Base-by-base conservation (phyloP, 2,888 invertebrate genomes). In the Atherix ibis region DNA sequence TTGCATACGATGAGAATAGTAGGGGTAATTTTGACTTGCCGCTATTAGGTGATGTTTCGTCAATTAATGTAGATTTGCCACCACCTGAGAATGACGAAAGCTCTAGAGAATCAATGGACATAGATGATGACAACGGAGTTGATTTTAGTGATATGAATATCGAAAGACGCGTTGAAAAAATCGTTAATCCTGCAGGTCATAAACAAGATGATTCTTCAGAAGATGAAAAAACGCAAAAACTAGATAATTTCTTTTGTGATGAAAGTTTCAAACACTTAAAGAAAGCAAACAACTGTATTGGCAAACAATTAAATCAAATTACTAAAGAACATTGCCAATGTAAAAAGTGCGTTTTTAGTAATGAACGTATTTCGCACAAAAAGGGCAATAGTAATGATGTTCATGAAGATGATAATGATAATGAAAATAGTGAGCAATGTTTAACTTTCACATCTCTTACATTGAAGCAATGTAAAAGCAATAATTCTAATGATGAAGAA, bases 71-170 rank as follows among this genome's bases (percentile, higher is more conserved):
- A n/a, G n/a, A n/a, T n/a, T n/a, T n/a, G n/a, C 18, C 28, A n/a
- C 37, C 37, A 3, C 40, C 40, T 12, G 41, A 42, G 15, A 44
- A 43, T 31, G 44, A 44, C 34, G 44, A 44, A 18, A 44, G 35
- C 30, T 43, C 43, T 12, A 34, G 43, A 3, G 44, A 44, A 24
- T 43, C 43, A 16, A 43, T 44, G 44, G 43, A 43, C 9, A 40
- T 37, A 16, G 43, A 41, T 25, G 41, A 42, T 28, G 38, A 36
- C 27, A 39, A 39, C 31, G 38, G 22, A 10, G 18, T 37, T 4
- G 36, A 36, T 34, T 34, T 41, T 12, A 26, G 32, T 22, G 36
- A 34, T 29, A 37, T 36, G 13, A n/a, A n/a, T n/a, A n/a, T n/a
- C n/a, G n/a, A n/a, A n/a, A n/a, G n/a, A n/a, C 32, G 33, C 17